phyloP scores from a whole-genome alignment of 2,888 invertebrate genomes.

The Hyppa rectilinea region DNA sequence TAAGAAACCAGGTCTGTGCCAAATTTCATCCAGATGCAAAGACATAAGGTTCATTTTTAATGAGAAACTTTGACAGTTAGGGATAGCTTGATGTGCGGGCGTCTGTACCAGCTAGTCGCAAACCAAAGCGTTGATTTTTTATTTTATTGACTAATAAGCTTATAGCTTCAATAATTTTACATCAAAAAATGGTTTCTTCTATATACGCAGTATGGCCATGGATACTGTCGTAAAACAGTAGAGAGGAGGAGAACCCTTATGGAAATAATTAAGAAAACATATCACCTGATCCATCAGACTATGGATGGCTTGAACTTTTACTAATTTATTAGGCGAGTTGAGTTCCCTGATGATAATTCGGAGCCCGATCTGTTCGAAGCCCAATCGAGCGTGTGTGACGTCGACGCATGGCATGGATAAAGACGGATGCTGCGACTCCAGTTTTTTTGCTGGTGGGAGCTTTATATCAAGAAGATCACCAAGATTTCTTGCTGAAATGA shows the following conservation, averaged over 20 bases:
- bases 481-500: conserved; percentile 6
- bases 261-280: neutral
- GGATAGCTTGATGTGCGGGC: too few relatives aligned
- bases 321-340: conserved; percentile 76
- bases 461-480: neutral
- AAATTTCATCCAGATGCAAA: too few relatives aligned
- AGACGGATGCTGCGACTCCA: conserved; percentile 85
- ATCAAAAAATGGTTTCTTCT: neutral
- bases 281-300: conserved; percentile 82
- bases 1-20: too few relatives aligned
- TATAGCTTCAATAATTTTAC: too few relatives aligned
- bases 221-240: neutral
- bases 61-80: too few relatives aligned
- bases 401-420: conserved; percentile 82
- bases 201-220: neutral
- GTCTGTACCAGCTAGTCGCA: neutral
- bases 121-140: neutral
- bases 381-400: conserved; percentile 78
- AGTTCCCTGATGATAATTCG: conserved; percentile 80
- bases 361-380: conserved; percentile 83
- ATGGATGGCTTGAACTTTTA: conserved; percentile 83
- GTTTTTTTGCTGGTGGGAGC: conserved; percentile 74
- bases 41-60: too few relatives aligned
- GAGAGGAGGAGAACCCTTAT: neutral
- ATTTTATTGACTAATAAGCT: neutral